A percentile compares a stretch with the other conserved stretches of the same genome.
phyloP scores from a whole-genome alignment of 2,888 invertebrate genomes.

The Brenthis hecate region DNA sequence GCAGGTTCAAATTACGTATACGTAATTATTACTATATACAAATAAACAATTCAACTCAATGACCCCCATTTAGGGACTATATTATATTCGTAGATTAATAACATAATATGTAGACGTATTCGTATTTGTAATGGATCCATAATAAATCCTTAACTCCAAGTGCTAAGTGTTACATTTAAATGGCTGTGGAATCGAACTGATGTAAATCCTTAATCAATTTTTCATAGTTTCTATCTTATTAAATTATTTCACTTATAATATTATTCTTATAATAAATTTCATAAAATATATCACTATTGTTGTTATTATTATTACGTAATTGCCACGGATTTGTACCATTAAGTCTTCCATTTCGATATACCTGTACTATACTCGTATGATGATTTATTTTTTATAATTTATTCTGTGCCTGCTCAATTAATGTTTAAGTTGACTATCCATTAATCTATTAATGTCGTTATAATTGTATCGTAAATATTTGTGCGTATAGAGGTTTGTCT shows the following conservation, averaged over 20 bases:
- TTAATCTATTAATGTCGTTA: conserved; percentile 47
- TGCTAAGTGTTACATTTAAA: conserved; percentile 75
- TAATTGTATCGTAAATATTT: conserved; percentile 37
- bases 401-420: conserved; percentile 71
- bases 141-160: conserved; percentile 57
- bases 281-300: conserved; percentile 35
- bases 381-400: conserved; percentile 56
- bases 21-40: conserved; percentile 47
- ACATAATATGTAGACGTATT: conserved; percentile 44
- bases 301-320: conserved; percentile 56
- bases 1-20: conserved; percentile 59
- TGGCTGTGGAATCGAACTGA: conserved; percentile 81
- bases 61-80: conserved; percentile 37
- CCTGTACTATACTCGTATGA: conserved; percentile 52
- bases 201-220: conserved; percentile 68
- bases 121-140: conserved; percentile 34
- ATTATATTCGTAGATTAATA: conserved; percentile 27
- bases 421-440: conserved; percentile 54
- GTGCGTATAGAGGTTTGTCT: not conserved
- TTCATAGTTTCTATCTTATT: conserved; percentile 57
- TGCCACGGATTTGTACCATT: conserved; percentile 72
- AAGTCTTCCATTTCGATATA: conserved; percentile 77
- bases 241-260: conserved; percentile 52
- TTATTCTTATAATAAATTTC: conserved; percentile 53
- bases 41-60: conserved; percentile 33